Conservation (phyloP, 2,888 invertebrate genomes). For the Cordilura impudica region DNA sequence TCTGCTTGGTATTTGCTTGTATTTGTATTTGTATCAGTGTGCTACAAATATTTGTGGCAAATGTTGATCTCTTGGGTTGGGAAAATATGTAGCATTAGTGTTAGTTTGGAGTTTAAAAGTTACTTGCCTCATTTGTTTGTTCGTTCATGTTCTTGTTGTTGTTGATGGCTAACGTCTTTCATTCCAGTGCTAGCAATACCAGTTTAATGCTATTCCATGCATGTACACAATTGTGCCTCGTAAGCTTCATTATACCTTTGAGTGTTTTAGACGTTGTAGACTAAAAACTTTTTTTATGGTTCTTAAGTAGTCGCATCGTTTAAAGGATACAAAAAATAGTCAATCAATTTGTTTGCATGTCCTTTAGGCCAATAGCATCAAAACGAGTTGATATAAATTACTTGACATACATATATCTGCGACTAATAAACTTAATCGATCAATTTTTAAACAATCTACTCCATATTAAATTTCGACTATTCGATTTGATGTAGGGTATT, state of each 20-base stretch:
- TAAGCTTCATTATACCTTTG: conserved; percentile 59
- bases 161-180: not conserved
- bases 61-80: conserved; percentile 47
- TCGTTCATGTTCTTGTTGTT: conserved; percentile 8
- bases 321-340: no score
- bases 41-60: conserved; percentile 26
- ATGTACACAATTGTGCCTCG: conserved; percentile 55
- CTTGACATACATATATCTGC: no score
- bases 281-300: no score
- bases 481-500: no score
- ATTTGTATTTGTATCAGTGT: conserved; percentile 7
- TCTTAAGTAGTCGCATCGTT: no score
- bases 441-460: no score
- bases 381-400: no score
- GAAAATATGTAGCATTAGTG: conserved; percentile 35
- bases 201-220: conserved; percentile 54
- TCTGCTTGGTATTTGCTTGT: no score
- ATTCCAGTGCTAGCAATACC: not conserved
- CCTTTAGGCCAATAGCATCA: no score
- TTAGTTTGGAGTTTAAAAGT: conserved; percentile 50
- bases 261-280: conserved; percentile 29
- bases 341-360: no score
- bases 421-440: no score
- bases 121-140: conserved; percentile 54
- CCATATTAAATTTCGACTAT: no score